Percentiles rank a stretch among this genome's conserved stretches.
Evolutionary conservation across 2,888 invertebrate species (phyloP).

Genomic region (Sepioteuthis lessoniana): DNA sequence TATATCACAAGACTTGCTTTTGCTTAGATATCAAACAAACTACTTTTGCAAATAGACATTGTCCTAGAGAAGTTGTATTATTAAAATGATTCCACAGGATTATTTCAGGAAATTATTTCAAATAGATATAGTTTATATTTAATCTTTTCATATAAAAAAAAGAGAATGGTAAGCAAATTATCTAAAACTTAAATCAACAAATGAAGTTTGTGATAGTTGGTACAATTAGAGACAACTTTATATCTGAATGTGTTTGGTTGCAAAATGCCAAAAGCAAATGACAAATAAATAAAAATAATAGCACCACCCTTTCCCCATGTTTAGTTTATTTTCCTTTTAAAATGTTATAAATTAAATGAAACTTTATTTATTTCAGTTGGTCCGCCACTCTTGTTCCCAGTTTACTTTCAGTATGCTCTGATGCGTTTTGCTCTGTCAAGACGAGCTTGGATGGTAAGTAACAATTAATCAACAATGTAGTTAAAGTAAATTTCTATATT

Average conservation of each 20-base stretch:
- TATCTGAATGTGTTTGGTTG: too few relatives aligned
- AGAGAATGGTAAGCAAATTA: too few relatives aligned
- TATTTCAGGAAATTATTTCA: neutral
- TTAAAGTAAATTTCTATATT: neutral
- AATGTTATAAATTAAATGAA: too few relatives aligned
- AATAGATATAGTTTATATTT: neutral
- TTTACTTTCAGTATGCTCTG: slow-evolving; percentile 73
- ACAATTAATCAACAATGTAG: neutral
- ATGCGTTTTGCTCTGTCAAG: slow-evolving; percentile 69
- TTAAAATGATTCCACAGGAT: neutral
- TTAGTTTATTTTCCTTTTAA: too few relatives aligned
- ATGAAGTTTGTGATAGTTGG: too few relatives aligned
- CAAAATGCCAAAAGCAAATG: too few relatives aligned
- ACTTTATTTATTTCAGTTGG: slow-evolving; percentile 64
- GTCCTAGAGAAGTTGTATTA: neutral
- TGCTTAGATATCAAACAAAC: neutral
- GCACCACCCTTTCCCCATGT: too few relatives aligned
- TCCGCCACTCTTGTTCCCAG: slow-evolving; percentile 73
- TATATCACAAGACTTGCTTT: neutral
- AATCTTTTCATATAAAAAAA: neutral
- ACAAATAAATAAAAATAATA: too few relatives aligned
- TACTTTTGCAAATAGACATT: neutral
- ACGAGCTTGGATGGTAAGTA: slow-evolving; percentile 66
- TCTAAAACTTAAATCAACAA: too few relatives aligned
- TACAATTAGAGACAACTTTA: too few relatives aligned